A percentile compares a stretch with the other conserved stretches of the same genome.
These are phyloP conservation scores for Pagetopsis macropterus DNA, from an alignment of 2,797 vertebrate species.

Conservation along the genomic window DNA sequence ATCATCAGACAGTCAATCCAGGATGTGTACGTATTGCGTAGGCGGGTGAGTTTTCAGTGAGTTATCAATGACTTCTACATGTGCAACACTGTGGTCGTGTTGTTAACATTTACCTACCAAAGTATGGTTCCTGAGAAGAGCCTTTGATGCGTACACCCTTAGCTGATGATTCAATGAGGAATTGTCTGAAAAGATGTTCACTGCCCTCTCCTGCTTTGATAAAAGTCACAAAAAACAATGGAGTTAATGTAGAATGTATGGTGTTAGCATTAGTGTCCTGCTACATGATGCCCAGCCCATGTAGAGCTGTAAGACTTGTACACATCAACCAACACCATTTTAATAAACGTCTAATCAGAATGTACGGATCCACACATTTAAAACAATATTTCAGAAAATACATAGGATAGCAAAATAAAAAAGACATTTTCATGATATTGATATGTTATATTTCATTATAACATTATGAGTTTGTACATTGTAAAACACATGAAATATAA, in stretches of 20 bases:
- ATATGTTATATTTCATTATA: no score
- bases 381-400: not conserved
- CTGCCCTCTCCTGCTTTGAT: conserved; percentile 56
- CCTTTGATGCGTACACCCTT: conserved; percentile 92
- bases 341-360: not conserved
- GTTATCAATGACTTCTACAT: not conserved
- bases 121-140: conserved; percentile 89
- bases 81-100: not conserved
- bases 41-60: not conserved
- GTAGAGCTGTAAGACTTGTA: not conserved
- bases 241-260: not conserved
- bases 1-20: not conserved
- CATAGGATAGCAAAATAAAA: not conserved
- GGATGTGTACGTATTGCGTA: not conserved
- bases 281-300: not conserved
- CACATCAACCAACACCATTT: not conserved
- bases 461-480: no score
- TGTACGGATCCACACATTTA: not conserved
- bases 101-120: conserved; percentile 82
- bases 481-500: no score
- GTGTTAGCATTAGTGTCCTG: not conserved
- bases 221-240: conserved; percentile 8
- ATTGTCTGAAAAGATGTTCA: conserved; percentile 85
- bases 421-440: not conserved
- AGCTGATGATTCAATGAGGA: conserved; percentile 91